Percentiles rank a stretch among this genome's conserved stretches.
Conservation (phyloP, 1,140 invertebrate genomes). For the Calliphora vicina region DNA sequence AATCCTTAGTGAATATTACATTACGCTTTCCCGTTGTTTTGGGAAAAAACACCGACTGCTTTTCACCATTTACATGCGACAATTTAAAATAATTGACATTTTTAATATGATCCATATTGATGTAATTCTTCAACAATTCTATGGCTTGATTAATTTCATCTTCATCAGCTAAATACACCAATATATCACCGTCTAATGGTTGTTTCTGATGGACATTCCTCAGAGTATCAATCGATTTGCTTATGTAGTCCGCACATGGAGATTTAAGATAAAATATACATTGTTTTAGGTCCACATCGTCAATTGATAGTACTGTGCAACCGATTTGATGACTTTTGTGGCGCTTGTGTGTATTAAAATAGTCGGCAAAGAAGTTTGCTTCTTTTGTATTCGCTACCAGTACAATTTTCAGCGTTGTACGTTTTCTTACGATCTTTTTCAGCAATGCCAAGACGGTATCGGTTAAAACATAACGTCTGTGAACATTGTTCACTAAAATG, state of each 20-base stretch:
- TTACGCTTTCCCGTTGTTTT: slow-evolving; percentile 82
- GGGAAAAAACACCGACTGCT: slow-evolving; percentile 88
- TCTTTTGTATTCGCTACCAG: slow-evolving; percentile 96
- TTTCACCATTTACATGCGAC: slow-evolving; percentile 65
- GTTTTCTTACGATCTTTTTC: slow-evolving; percentile 91
- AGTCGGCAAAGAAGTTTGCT: slow-evolving; percentile 84
- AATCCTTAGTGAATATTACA: slow-evolving; percentile 94
- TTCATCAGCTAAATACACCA: slow-evolving; percentile 94
- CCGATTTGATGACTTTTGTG: slow-evolving; percentile 66
- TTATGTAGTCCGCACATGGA: slow-evolving; percentile 90
- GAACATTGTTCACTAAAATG: slow-evolving; percentile 95
- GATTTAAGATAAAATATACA: slow-evolving; percentile 86
- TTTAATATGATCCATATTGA: slow-evolving; percentile 66
- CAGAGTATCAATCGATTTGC: slow-evolving; percentile 84
- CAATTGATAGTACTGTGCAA: slow-evolving; percentile 84
- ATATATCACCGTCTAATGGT: slow-evolving; percentile 79
- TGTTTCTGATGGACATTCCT: slow-evolving; percentile 90
- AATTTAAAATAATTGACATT: slow-evolving; percentile 67
- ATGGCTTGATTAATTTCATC: slow-evolving; percentile 87
- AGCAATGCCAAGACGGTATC: slow-evolving; percentile 94
- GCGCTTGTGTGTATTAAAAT: slow-evolving; percentile 74
- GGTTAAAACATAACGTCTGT: slow-evolving; percentile 91
- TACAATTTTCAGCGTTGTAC: slow-evolving; percentile 83
- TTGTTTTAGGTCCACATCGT: slow-evolving; percentile 68
- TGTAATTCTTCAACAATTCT: slow-evolving; percentile 73